Evolutionary conservation across 92 coral and sea anemone species (phyloP), one percentile per base, ranked within the genome.

Genomic region (Ricordea florida): DNA sequence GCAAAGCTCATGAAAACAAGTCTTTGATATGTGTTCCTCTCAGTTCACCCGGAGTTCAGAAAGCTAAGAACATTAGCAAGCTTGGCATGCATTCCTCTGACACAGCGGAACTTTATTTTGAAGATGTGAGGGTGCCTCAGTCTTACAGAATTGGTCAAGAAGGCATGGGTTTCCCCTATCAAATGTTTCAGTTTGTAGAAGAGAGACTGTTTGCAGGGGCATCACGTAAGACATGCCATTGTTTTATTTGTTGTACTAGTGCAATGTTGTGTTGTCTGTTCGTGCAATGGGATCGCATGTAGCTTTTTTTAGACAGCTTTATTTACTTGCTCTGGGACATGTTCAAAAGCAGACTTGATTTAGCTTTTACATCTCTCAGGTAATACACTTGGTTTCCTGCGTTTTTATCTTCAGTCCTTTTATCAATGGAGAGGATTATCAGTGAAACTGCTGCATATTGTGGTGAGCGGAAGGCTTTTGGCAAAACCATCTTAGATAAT

Each of bases 11-110:
- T 64, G 65, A 73, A 32, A 94, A 94, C 77, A 94, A 94, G 85
- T 87, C 97, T 34, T 71, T 94, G 11, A 85, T 94, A 38, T 79
- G 92, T 48, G 75, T 94, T 62, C 98, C 98, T 10, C 59, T 94
- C 25, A 73, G 85, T 46, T 53, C 83, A 0, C 91, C 96, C 75
- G 98, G 98, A 10, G 72, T 94, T 0, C 87, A 83, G 31, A 84
- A 78, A 42, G 93, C 91, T 13, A 78, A 84, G 32, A 87, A 87
- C 24, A 94, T 94, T 67, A 90, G 72, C 61, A 94, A 94, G 70
- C 81, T 94, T 48, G 98, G 98, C 9, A 94, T 94, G 98, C 97
- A 94, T 51, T 88, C 94, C 44, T 94, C 98, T 11, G 98, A 94
- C 70, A 94, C 98, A 6, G 98, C 97, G 28, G 97, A 94, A 83